Evolutionary conservation across 2,888 invertebrate genomes (phyloP), one percentile per base, ranked within the genome.

Genomic region (Parnassius smintheus): DNA sequence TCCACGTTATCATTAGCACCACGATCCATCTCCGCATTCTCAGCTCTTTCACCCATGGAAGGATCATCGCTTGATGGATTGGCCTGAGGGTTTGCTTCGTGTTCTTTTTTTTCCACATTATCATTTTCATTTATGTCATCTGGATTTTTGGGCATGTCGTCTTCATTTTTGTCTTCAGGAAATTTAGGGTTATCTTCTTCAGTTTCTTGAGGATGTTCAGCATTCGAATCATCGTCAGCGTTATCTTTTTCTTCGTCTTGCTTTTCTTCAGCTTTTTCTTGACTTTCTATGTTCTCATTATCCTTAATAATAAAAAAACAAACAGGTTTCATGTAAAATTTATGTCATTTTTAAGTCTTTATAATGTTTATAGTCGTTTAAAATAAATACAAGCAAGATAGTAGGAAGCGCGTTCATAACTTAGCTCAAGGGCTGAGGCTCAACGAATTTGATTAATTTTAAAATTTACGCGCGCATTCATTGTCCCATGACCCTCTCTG

Each of bases 1-100:
- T 92, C 87, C 3, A 92, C 92, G 70, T 92, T 91, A 71, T 93
- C 91, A 72, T 88, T 84, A 0, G 89, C 86, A 0, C 92, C 92
- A 61, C 70, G 76, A 7, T 90, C 83, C 86, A 85, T 86, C 67
- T 90, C 80, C 0, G 92, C 92, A 52, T 93, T 92, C 63, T 94
- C 92, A 0, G 86, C 88, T 54, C 82, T 88, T 18, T 92, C 86
- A 46, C 92, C 89, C 0, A 88, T 85, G 1, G 91, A 82, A 0
- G 92, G 88, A 52, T 93, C 90, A 66, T 92, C 83, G 59, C 81
- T 88, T 0, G 91, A 89, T 1, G 91, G 91, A 70, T 91, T 91
- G 2, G 93, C 90, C 70, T 92, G 85, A 61, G 93, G 91, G 68
- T 93, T 92, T 1, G 92, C 81, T 56, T 92, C 90, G 46, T 85